These are phyloP conservation scores for Drosophila tripunctata DNA, from an alignment of 2,888 invertebrate species.

Conservation along the genomic window DNA sequence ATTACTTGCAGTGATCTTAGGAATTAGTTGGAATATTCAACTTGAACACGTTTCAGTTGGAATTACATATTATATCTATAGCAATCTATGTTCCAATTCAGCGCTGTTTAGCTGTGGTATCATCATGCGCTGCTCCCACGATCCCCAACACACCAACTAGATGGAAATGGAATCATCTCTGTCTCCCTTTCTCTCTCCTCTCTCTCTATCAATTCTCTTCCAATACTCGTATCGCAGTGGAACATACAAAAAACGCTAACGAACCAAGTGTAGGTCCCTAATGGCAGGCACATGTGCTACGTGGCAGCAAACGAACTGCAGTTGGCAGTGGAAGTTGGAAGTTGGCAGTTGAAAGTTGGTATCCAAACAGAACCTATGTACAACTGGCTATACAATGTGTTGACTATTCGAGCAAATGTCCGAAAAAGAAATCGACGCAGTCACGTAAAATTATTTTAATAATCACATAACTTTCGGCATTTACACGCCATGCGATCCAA, in stretches of 20 bases:
- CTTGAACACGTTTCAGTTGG: background rate
- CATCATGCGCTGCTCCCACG: conserved; percentile 51
- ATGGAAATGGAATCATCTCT: too few relatives aligned
- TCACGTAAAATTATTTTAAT: conserved; percentile 79
- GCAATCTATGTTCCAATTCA: conserved; percentile 6
- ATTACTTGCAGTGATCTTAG: conserved; percentile 7
- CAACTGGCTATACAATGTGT: conserved; percentile 30
- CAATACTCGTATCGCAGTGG: conserved; percentile 25
- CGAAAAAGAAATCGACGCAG: conserved; percentile 76
- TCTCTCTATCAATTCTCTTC: background rate
- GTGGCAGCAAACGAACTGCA: conserved; percentile 75
- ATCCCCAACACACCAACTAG: conserved; percentile 34
- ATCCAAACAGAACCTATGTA: conserved; percentile 16
- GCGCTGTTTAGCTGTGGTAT: conserved; percentile 19
- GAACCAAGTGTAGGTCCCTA: conserved; percentile 75
- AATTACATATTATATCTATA: conserved; percentile 2
- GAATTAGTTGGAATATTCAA: background rate
- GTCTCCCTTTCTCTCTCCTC: background rate
- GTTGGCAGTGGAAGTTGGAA: conserved; percentile 14
- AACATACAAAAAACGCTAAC: conserved; percentile 68
- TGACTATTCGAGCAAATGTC: conserved; percentile 51
- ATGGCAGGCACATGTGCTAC: conserved; percentile 75
- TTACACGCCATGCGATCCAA: conserved; percentile 71
- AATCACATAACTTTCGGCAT: conserved; percentile 79
- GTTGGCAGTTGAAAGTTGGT: conserved; percentile 10